These are phyloP conservation scores for Thamnophis elegans DNA, from an alignment of 2,797 vertebrate genomes.

Conservation along the genomic window DNA sequence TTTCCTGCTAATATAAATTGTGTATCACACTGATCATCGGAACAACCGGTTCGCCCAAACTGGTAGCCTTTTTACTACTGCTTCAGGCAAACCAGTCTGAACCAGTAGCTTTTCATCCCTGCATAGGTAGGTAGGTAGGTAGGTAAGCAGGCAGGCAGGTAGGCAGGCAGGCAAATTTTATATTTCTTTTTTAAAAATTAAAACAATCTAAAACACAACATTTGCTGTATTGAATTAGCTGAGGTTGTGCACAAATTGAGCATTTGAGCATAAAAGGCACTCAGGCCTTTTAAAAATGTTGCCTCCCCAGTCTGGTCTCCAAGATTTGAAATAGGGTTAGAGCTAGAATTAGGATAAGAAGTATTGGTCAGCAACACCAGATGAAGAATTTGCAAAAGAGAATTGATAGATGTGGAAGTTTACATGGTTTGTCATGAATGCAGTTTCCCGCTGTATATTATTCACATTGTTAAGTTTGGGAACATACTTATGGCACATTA, in stretches of 20 bases:
- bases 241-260: no score
- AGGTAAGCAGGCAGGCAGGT: no score
- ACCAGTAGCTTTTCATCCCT: no score
- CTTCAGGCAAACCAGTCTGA: no score
- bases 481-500: not conserved
- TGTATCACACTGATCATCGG: no score
- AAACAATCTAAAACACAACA: not conserved
- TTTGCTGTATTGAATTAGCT: not conserved
- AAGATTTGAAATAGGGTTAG: not conserved
- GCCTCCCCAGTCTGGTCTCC: not conserved
- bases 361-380: not conserved
- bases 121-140: not conserved
- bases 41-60: no score
- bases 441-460: not conserved
- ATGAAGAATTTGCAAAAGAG: not conserved
- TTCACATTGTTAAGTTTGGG: no score
- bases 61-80: no score
- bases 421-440: not conserved
- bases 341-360: not conserved
- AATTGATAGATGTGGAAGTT: not conserved
- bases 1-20: no score
- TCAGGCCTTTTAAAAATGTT: not conserved
- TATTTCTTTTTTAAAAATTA: not conserved
- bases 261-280: not conserved
- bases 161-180: no score